phyloP scores from a whole-genome alignment of 2,888 invertebrate genomes.

The Reticulitermes lucifugus region DNA sequence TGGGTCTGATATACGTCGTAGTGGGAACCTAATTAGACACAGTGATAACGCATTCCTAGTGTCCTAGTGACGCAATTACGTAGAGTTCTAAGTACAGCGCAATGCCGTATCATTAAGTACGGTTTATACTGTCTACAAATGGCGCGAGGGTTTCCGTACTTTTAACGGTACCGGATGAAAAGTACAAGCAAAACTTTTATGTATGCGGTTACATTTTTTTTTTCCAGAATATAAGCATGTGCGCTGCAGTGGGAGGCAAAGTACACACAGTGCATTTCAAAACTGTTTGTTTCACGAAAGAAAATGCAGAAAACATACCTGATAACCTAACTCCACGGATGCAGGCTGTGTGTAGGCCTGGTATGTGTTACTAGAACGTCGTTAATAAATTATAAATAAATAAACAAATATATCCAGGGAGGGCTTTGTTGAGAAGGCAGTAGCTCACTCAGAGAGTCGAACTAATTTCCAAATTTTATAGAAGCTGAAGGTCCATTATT shows the following conservation, averaged over 20 bases:
- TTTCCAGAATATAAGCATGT: not conserved
- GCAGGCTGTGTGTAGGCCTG: too few species aligned
- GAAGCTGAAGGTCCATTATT: too few species aligned
- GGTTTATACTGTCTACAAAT: not conserved
- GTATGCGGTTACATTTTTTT: not conserved
- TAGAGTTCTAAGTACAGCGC: not conserved
- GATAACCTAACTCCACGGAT: too few species aligned
- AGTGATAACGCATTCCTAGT: not conserved
- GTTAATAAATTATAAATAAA: too few species aligned
- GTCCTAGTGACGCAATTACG: not conserved
- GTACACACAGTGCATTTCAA: not conserved
- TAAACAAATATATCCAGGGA: too few species aligned
- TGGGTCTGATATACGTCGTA: too few species aligned
- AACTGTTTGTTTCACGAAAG: not conserved
- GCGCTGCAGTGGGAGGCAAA: not conserved
- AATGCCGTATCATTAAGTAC: not conserved
- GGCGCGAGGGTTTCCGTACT: not conserved
- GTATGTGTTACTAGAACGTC: too few species aligned
- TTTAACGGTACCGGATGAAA: not conserved
- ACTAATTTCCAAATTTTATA: too few species aligned
- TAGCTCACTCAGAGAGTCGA: too few species aligned
- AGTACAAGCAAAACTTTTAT: not conserved
- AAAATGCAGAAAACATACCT: not conserved
- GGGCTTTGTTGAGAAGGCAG: too few species aligned
- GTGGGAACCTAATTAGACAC: too few species aligned